These are phyloP conservation scores for Ypsolopha scabrella DNA, from an alignment of 2,888 invertebrate genomes.

Conservation along the genomic window DNA sequence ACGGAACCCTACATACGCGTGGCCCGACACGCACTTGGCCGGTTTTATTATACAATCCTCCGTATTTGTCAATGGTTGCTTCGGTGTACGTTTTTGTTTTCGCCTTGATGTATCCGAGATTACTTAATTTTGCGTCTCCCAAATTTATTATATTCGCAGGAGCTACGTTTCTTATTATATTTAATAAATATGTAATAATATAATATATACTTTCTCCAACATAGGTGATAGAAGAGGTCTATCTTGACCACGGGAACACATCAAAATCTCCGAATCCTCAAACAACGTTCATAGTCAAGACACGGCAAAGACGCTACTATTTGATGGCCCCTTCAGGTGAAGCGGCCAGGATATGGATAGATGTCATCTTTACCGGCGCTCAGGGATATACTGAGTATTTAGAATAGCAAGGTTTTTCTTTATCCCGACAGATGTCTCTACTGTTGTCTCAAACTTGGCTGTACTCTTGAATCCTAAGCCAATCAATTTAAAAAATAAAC, in stretches of 20 bases:
- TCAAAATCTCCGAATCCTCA: constrained; percentile 93
- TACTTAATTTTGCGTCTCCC: no score
- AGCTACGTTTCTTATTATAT: no score
- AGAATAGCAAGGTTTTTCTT: constrained; percentile 18
- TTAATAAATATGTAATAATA: no score
- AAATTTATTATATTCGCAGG: no score
- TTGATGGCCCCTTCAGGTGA: constrained; percentile 95
- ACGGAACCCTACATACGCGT: no score
- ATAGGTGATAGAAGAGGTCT: constrained; percentile 96
- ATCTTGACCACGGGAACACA: constrained; percentile 93
- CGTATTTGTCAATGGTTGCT: no score
- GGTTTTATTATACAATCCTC: no score
- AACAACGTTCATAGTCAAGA: constrained; percentile 95
- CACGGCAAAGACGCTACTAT: constrained; percentile 88
- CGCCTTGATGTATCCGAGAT: no score
- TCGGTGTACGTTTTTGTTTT: no score
- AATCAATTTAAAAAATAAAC: not conserved
- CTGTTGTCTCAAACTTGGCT: not conserved
- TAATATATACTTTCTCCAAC: constrained; percentile 16
- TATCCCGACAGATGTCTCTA: not conserved
- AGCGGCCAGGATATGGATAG: constrained; percentile 97
- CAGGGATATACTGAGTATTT: constrained; percentile 80
- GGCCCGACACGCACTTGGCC: no score
- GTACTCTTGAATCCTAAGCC: not conserved
- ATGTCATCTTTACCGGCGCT: constrained; percentile 93